A percentile compares a stretch with the other conserved stretches of the same genome.
phyloP scores from a whole-genome alignment of 2,888 invertebrate species.

The Aquatica leii region DNA sequence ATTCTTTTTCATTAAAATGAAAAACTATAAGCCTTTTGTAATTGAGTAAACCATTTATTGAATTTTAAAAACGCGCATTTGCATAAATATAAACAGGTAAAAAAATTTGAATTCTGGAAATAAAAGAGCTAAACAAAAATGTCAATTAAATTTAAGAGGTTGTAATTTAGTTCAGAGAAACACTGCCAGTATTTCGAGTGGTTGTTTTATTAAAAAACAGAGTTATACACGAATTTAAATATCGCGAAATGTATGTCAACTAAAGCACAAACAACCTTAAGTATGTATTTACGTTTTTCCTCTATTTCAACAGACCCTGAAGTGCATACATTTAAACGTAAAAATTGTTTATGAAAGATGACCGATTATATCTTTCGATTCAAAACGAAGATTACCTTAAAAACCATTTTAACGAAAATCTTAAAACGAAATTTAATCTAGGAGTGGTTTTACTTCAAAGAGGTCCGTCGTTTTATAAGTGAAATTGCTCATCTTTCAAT shows the following conservation, averaged over 20 bases:
- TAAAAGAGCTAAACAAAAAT: background rate
- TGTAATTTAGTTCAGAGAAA: conserved; percentile 3
- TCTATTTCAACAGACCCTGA: background rate
- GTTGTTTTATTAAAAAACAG: conserved; percentile 1
- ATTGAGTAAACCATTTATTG: too few species aligned
- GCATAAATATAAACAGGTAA: too few species aligned
- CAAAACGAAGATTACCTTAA: background rate
- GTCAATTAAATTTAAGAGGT: conserved; percentile 9
- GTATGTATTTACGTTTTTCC: too few species aligned
- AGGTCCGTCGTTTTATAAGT: conserved; percentile 8
- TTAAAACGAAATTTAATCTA: conserved; percentile 6
- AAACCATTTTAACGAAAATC: conserved; percentile 4
- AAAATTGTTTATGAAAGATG: background rate
- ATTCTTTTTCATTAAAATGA: too few species aligned
- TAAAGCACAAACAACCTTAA: too few species aligned
- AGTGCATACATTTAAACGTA: too few species aligned
- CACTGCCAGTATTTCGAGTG: conserved; percentile 6
- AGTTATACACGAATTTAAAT: background rate
- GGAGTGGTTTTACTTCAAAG: conserved; percentile 9
- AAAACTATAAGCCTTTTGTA: too few species aligned
- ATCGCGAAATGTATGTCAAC: conserved; percentile 4
- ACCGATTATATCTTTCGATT: background rate
- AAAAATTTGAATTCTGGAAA: too few species aligned
- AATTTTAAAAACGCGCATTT: too few species aligned
- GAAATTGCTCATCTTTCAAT: conserved; percentile 17